A percentile compares a stretch with the other conserved stretches of the same genome.
Conservation (phyloP, 1,140 invertebrate genomes). For the Saccostrea echinata region DNA sequence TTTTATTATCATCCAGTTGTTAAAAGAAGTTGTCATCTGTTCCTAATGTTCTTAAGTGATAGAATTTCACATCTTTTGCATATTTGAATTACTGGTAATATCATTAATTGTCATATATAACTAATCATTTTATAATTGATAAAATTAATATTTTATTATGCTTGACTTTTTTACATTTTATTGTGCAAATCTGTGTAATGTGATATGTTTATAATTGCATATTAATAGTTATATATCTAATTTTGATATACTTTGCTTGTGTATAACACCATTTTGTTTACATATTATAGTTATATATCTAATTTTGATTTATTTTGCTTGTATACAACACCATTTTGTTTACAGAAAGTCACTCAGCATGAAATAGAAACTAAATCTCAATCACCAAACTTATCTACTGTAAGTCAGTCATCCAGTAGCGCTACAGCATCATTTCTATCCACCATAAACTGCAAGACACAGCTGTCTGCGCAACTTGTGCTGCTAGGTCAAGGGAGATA, state of each 20-base stretch:
- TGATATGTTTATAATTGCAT: not conserved
- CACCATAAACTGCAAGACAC: too few relatives aligned
- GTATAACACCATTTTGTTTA: too few relatives aligned
- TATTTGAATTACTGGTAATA: not conserved
- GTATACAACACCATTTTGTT: not conserved
- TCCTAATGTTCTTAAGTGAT: not conserved
- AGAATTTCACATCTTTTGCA: not conserved
- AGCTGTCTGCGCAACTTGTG: too few relatives aligned
- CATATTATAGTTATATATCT: not conserved
- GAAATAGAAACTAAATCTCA: not conserved
- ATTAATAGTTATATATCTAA: not conserved
- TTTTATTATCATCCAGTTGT: not conserved
- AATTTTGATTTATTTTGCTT: not conserved
- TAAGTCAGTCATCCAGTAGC: not conserved
- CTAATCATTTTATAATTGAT: not conserved
- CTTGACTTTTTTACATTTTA: not conserved
- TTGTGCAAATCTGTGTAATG: too few relatives aligned
- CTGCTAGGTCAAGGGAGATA: too few relatives aligned
- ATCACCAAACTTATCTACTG: not conserved
- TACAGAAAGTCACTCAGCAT: conserved; percentile 40
- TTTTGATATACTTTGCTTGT: not conserved
- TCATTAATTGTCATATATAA: not conserved
- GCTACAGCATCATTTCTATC: too few relatives aligned
- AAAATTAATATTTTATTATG: not conserved
- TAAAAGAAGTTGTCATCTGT: not conserved